phyloP scores from a whole-genome alignment of 2,113 vertebrate genomes.

The Coryphaenoides rupestris region DNA sequence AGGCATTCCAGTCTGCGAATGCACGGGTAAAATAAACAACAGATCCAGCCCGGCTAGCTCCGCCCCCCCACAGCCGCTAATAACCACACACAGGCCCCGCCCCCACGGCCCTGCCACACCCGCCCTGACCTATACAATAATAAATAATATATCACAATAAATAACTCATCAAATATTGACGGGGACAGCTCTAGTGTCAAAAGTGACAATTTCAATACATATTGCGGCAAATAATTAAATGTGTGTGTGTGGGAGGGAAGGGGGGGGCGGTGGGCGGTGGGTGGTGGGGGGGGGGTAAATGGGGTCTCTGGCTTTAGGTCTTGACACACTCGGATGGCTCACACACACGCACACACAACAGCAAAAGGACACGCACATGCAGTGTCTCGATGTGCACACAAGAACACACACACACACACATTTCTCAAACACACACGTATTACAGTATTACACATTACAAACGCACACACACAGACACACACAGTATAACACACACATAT shows the following conservation, averaged over 20 bases:
- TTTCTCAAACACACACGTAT: conserved; percentile 17
- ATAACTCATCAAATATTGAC: conserved; percentile 58
- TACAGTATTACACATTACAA: too few species aligned
- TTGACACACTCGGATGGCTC: conserved; percentile 48
- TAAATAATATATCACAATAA: conserved; percentile 32
- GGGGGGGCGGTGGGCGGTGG: too few species aligned
- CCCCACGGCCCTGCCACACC: too few species aligned
- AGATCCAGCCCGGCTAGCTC: conserved; percentile 51
- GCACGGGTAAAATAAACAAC: conserved; percentile 61
- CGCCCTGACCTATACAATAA: conserved; percentile 60
- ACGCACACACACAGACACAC: conserved; percentile 21
- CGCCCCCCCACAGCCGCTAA: conserved; percentile 54
- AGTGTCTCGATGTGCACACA: not conserved
- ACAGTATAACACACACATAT: conserved; percentile 17
- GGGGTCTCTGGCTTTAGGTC: conserved; percentile 50
- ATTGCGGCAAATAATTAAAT: conserved; percentile 68
- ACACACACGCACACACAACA: conserved; percentile 44
- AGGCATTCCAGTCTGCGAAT: conserved; percentile 58
- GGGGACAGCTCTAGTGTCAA: conserved; percentile 66
- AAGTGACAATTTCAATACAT: conserved; percentile 71
- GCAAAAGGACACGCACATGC: too few species aligned
- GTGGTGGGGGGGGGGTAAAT: conserved; percentile 33
- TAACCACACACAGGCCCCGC: conserved; percentile 56
- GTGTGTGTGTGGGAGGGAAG: too few species aligned
- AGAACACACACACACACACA: conserved; percentile 21